phyloP scores from a whole-genome alignment of 2,797 vertebrate genomes.

The Crocidura indochinensis region DNA sequence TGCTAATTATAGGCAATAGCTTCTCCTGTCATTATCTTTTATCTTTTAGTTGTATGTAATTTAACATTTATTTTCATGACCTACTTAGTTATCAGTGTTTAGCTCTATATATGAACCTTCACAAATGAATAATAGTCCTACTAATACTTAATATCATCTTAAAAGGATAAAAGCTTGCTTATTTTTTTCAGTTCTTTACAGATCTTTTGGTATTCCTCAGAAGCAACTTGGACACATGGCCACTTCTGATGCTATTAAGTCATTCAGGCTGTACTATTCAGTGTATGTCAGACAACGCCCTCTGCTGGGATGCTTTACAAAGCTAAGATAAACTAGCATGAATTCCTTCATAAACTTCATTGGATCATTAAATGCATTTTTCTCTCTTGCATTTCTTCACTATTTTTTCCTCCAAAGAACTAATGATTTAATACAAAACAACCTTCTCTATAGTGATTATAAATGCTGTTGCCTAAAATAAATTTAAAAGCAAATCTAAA shows the following conservation, averaged over 20 bases:
- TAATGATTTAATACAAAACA: slow-evolving; percentile 61
- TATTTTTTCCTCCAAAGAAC: slow-evolving; percentile 44
- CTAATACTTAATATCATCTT: slow-evolving; percentile 83
- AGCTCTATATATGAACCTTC: background rate
- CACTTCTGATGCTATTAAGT: too few relatives aligned
- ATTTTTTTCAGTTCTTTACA: too few relatives aligned
- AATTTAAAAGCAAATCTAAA: slow-evolving; percentile 70
- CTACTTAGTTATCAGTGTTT: background rate
- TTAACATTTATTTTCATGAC: background rate
- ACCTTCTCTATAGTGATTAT: slow-evolving; percentile 25
- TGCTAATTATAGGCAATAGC: background rate
- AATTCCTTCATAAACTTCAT: slow-evolving; percentile 36
- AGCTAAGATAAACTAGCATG: background rate
- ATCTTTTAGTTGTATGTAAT: background rate
- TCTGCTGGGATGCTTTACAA: slow-evolving; percentile 49
- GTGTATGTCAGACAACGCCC: background rate
- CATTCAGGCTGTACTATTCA: background rate
- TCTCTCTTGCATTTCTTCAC: background rate
- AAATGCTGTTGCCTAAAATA: slow-evolving; percentile 62
- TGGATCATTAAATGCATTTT: background rate
- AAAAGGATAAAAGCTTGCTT: too few relatives aligned
- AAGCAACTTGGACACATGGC: too few relatives aligned
- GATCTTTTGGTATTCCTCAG: too few relatives aligned
- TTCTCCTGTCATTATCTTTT: background rate
- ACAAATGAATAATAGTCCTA: slow-evolving; percentile 20